Conservation (phyloP, 2,888 invertebrate species). For the Stenotaenia linearis region DNA sequence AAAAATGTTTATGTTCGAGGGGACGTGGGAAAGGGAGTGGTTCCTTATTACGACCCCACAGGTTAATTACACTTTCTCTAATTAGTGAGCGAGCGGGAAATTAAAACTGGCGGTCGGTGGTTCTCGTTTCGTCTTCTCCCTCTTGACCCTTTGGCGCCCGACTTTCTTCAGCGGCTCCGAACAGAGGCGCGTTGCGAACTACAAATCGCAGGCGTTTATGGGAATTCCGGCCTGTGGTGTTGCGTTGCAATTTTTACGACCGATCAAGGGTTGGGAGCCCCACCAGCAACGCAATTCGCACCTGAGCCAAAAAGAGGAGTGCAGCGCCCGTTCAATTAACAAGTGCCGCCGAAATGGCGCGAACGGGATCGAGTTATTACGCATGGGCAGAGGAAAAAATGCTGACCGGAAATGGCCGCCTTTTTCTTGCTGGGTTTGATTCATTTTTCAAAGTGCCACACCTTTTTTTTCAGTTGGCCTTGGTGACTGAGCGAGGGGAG, state of each 20-base stretch:
- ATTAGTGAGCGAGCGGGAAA: conserved; percentile 24
- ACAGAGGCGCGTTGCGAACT: not conserved
- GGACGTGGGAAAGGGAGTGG: not conserved
- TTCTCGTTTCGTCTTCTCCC: not conserved
- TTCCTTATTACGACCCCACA: conserved; percentile 10
- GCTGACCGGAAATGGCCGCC: conserved; percentile 8
- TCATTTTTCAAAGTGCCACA: not conserved
- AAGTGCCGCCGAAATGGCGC: not conserved
- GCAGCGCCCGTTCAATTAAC: conserved; percentile 4
- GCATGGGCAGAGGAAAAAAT: not conserved
- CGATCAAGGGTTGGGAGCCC: conserved; percentile 20
- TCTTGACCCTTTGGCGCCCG: conserved; percentile 11
- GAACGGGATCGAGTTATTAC: not conserved
- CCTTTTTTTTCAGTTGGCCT: not conserved
- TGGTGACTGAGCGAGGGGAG: conserved; percentile 12
- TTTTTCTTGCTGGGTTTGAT: not conserved
- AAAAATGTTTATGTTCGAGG: not conserved
- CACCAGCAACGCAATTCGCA: conserved; percentile 6
- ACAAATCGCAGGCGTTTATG: conserved; percentile 20
- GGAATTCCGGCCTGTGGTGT: conserved; percentile 10
- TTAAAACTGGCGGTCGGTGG: conserved; percentile 26
- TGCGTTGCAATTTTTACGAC: conserved; percentile 15
- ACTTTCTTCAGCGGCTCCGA: conserved; percentile 2
- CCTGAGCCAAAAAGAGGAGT: not conserved
- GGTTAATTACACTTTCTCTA: conserved; percentile 17